Evolutionary conservation across 2,113 vertebrate genomes (phyloP), one percentile per base, ranked within the genome.

Genomic region (Centropus unirufus): DNA sequence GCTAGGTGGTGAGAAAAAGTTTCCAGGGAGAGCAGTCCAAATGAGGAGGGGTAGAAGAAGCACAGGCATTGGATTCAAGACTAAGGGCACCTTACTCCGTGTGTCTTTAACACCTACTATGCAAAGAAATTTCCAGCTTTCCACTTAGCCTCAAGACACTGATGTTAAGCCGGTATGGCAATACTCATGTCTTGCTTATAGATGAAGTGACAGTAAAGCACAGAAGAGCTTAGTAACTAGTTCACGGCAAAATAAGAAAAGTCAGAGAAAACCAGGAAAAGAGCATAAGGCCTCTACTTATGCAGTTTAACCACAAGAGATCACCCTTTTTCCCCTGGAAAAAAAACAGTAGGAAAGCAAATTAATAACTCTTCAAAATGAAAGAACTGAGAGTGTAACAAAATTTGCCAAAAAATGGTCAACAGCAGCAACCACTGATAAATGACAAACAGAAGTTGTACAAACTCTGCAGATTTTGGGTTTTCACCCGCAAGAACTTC

Each of bases 1-100:
- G 80, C 57, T n/a, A 89, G 83, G 81, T 78, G 89, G 91, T 70
- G 80, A 95, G 42, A 83, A 30, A 79, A 90, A 93, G 76, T 93
- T 93, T 89, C 92, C 80, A 90, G 89, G 39, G 86, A 91, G 58
- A 91, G 75, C 72, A 85, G 75, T n/a, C 46, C 27, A 75, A 68
- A 82, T 0, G 16, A 72, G 64, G 34, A 87, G 47, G 46, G 54
- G 76, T 46, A 57, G 64, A 77, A 87, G 8, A 89, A 61, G 39
- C 62, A 68, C 11, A n/a, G 36, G 11, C 85, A 52, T 66, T 62
- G 21, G 39, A 69, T 34, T 19, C 32, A 39, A 40, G 13, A 20
- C 16, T 52, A 30, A 76, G 69, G 21, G 20, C 58, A 80, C 30
- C 4, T 7, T 59, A 34, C 32, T 75, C 51, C 12, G 12, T 30